These are phyloP conservation scores for Anoura caudifer DNA, from an alignment of 2,113 vertebrate genomes.

Conservation along the genomic window DNA sequence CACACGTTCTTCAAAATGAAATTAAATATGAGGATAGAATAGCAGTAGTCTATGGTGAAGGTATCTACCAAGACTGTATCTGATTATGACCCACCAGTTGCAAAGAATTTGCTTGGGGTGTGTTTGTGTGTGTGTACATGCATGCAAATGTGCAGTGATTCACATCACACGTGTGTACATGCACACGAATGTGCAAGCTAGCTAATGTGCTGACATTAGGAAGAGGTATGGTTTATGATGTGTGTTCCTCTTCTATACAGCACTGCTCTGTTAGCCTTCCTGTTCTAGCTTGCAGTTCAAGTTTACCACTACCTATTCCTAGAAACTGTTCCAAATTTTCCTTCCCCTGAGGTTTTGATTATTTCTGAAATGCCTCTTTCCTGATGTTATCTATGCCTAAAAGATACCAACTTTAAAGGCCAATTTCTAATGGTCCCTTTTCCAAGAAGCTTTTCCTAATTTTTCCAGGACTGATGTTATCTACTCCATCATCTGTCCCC, in stretches of 20 bases:
- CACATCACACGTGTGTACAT: too few species aligned
- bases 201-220: not conserved
- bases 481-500: not conserved
- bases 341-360: not conserved
- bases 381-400: not conserved
- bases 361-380: not conserved
- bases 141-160: rapidly evolving
- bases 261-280: not conserved
- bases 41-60: not conserved
- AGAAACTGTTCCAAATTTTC: not conserved
- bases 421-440: not conserved
- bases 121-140: not conserved
- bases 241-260: rapidly evolving
- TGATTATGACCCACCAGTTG: not conserved
- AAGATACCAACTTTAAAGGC: not conserved
- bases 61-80: not conserved
- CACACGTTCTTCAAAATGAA: not conserved
- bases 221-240: not conserved
- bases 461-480: not conserved
- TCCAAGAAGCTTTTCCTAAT: not conserved
- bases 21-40: not conserved
- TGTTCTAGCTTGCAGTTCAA: not conserved
- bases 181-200: not conserved
- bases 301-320: not conserved
- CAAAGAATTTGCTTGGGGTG: not conserved